A percentile compares a stretch with the other conserved stretches of the same genome.
phyloP scores from a whole-genome alignment of 2,888 invertebrate species.

The Pristionchus arcanus region DNA sequence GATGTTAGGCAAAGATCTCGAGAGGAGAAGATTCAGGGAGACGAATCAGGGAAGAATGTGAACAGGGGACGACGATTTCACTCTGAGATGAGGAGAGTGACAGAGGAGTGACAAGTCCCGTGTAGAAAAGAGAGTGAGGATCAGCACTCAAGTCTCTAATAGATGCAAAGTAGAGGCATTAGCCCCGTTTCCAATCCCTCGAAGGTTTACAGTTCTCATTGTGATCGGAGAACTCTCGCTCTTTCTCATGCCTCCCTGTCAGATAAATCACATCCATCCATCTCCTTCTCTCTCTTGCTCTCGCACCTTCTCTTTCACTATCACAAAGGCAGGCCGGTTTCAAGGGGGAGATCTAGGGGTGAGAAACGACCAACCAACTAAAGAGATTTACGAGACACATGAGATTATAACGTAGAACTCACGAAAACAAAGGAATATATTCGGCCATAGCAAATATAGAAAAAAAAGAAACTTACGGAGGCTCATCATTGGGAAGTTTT shows the following conservation, averaged over 20 bases:
- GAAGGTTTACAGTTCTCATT: slow-evolving; percentile 27
- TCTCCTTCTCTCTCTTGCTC: background rate
- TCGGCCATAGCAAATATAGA: background rate
- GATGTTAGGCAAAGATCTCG: slow-evolving; percentile 28
- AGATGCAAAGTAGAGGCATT: slow-evolving; percentile 47
- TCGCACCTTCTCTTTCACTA: slow-evolving; percentile 45
- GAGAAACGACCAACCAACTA: slow-evolving; percentile 27
- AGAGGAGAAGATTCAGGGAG: slow-evolving; percentile 24
- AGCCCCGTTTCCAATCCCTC: slow-evolving; percentile 39
- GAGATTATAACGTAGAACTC: background rate
- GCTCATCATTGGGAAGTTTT: background rate
- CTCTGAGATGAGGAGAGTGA: slow-evolving; percentile 28
- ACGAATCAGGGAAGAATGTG: slow-evolving; percentile 4
- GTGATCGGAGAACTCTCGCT: slow-evolving; percentile 13
- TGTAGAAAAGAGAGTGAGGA: slow-evolving; percentile 5
- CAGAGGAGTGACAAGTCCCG: slow-evolving; percentile 16
- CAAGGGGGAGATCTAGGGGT: background rate
- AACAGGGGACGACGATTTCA: slow-evolving; percentile 8
- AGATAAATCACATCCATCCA: slow-evolving; percentile 22
- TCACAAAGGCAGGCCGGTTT: slow-evolving; percentile 49
- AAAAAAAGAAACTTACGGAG: background rate
- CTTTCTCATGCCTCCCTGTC: background rate
- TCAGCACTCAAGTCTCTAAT: slow-evolving; percentile 19
- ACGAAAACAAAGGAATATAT: background rate
- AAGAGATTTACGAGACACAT: slow-evolving; percentile 20